phyloP scores from a whole-genome alignment of 2,888 invertebrate species.

The Eupsilia transversa region DNA sequence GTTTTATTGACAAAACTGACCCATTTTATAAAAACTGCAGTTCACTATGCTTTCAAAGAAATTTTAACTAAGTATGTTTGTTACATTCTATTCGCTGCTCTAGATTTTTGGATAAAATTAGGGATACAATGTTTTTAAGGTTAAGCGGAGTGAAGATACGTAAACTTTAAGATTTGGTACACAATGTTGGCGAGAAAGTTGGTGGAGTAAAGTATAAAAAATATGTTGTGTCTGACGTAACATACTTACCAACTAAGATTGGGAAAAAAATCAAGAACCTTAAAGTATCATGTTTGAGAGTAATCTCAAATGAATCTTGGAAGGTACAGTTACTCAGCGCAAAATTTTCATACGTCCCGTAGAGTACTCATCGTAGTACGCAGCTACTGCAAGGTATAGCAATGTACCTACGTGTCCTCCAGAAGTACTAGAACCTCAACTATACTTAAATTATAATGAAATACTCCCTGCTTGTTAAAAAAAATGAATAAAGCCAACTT shows the following conservation, averaged over 20 bases:
- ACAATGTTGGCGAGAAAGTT: conserved; percentile 25
- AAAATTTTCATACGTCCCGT: background rate
- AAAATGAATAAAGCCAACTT: conserved; percentile 60
- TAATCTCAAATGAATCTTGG: background rate
- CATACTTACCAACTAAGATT: background rate
- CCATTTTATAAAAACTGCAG: conserved; percentile 52
- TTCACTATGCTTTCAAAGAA: conserved; percentile 32
- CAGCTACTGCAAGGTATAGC: background rate
- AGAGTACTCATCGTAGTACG: background rate
- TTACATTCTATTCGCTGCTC: conserved; percentile 29
- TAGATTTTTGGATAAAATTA: conserved; percentile 38
- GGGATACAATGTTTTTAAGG: conserved; percentile 50
- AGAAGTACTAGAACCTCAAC: conserved; percentile 16
- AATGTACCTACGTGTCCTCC: background rate
- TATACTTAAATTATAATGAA: conserved; percentile 40
- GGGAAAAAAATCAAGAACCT: background rate
- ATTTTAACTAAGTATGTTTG: conserved; percentile 34
- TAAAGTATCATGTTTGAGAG: background rate
- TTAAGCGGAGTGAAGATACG: conserved; percentile 32
- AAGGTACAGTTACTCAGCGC: too few species aligned
- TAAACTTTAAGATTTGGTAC: conserved; percentile 29
- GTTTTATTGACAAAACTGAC: conserved; percentile 57
- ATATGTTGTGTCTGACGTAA: conserved; percentile 3
- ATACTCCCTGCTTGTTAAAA: conserved; percentile 49
- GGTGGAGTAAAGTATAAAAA: background rate